phyloP scores from a whole-genome alignment of 1,140 invertebrate species.

The Eumaeus atala region DNA sequence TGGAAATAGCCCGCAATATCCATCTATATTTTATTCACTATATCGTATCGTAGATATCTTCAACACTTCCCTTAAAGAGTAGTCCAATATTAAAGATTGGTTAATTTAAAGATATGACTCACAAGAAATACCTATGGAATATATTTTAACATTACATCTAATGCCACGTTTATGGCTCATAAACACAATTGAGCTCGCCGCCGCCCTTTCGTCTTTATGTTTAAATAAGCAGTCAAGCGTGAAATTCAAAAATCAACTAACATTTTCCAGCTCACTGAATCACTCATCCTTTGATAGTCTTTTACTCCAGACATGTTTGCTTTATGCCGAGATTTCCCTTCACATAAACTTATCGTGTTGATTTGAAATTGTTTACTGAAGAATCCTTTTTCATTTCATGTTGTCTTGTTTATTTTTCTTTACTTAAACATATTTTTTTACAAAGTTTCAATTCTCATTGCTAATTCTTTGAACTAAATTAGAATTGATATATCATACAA shows the following conservation, averaged over 20 bases:
- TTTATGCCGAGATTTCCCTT: constrained; percentile 56
- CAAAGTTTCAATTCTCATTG: too few relatives aligned
- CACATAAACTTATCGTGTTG: constrained; percentile 57
- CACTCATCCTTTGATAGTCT: constrained; percentile 54
- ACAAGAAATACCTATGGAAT: too few relatives aligned
- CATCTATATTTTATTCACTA: too few relatives aligned
- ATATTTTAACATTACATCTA: background rate
- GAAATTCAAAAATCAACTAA: constrained; percentile 72
- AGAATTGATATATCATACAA: too few relatives aligned
- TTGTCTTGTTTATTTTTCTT: background rate
- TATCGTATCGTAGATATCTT: too few relatives aligned
- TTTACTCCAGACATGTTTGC: constrained; percentile 52
- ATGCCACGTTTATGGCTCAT: constrained; percentile 18
- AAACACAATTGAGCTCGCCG: constrained; percentile 32
- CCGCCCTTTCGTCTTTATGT: constrained; percentile 25
- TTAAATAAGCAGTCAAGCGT: constrained; percentile 48
- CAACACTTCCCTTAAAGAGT: too few relatives aligned
- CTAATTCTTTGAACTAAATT: too few relatives aligned
- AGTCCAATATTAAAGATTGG: too few relatives aligned
- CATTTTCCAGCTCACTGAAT: constrained; percentile 67
- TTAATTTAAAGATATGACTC: too few relatives aligned
- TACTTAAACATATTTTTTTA: too few relatives aligned
- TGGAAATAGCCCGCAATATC: too few relatives aligned
- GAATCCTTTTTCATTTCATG: constrained; percentile 34
- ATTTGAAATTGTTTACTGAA: constrained; percentile 45